These are phyloP conservation scores for Sciurus vulgaris DNA, from an alignment of 2,797 vertebrate genomes.

Conservation along the genomic window DNA sequence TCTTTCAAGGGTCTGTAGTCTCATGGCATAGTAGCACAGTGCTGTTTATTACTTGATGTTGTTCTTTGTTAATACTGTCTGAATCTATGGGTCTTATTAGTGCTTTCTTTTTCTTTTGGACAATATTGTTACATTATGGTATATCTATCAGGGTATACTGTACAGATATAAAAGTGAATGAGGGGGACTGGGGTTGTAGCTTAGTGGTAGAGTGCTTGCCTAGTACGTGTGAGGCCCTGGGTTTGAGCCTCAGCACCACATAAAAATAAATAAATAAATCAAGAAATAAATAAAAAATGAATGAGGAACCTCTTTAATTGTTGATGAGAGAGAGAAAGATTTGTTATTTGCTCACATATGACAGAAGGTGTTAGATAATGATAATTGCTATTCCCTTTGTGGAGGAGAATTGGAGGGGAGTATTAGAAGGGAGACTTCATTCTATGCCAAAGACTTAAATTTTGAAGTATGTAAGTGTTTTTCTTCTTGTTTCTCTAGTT, in stretches of 20 bases:
- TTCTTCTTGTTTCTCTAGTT: neutral
- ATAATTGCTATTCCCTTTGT: neutral
- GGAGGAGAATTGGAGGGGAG: neutral
- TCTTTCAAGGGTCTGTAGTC: neutral
- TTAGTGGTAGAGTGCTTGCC: no score
- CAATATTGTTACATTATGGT: neutral
- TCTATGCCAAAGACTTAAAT: neutral
- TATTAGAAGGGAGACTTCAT: neutral
- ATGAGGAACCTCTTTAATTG: conserved; percentile 9
- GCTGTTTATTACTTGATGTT: neutral
- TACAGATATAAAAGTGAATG: neutral
- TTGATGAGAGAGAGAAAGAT: neutral
- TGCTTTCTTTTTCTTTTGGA: conserved; percentile 26
- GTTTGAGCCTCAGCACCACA: no score
- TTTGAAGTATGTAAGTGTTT: neutral
- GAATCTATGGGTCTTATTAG: neutral
- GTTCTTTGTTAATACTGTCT: neutral
- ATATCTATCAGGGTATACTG: neutral
- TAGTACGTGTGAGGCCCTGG: no score
- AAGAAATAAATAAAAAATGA: neutral
- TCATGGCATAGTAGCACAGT: neutral
- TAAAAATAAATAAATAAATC: no score
- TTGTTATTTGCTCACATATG: neutral
- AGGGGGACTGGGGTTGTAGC: neutral
- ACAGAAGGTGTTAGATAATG: neutral